A percentile compares a stretch with the other conserved stretches of the same genome.
Conservation (phyloP, 1,140 invertebrate genomes). For the Eumeta japonica region DNA sequence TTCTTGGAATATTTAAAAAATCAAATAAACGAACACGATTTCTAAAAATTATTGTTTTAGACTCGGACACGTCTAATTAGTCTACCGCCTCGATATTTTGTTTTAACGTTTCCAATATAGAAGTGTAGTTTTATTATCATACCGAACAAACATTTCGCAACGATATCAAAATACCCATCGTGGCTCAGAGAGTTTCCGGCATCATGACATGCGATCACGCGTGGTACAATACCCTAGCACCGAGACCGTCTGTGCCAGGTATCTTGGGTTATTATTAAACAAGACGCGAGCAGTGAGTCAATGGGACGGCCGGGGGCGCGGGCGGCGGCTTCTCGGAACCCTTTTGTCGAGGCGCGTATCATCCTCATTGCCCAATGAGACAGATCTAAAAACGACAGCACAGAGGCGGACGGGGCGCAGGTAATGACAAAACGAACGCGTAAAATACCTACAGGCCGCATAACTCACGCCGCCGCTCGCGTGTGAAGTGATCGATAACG, state of each 20-base stretch:
- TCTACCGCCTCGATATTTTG: neutral
- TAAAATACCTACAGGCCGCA: constrained; percentile 11
- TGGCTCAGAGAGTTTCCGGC: too few relatives aligned
- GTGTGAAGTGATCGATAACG: too few relatives aligned
- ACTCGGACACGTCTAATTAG: too few relatives aligned
- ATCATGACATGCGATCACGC: neutral
- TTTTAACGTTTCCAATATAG: neutral
- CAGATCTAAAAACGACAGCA: constrained; percentile 20
- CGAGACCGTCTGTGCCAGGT: constrained; percentile 28
- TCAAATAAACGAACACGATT: too few relatives aligned
- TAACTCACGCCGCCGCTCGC: too few relatives aligned
- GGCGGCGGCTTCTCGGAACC: constrained; percentile 39
- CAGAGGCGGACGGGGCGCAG: constrained; percentile 14
- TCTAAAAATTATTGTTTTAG: too few relatives aligned
- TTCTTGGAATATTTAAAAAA: too few relatives aligned
- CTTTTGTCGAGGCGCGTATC: constrained; percentile 49
- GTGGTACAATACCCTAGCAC: neutral
- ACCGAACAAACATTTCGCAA: too few relatives aligned
- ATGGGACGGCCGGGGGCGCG: constrained; percentile 36
- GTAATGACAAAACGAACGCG: constrained; percentile 37
- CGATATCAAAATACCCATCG: too few relatives aligned
- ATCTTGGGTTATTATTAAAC: constrained; percentile 38
- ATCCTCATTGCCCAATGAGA: constrained; percentile 47
- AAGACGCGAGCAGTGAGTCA: constrained; percentile 40
- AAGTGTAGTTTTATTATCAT: neutral